Conservation (phyloP, 2,797 vertebrate species). For the Podargus strigoides region DNA sequence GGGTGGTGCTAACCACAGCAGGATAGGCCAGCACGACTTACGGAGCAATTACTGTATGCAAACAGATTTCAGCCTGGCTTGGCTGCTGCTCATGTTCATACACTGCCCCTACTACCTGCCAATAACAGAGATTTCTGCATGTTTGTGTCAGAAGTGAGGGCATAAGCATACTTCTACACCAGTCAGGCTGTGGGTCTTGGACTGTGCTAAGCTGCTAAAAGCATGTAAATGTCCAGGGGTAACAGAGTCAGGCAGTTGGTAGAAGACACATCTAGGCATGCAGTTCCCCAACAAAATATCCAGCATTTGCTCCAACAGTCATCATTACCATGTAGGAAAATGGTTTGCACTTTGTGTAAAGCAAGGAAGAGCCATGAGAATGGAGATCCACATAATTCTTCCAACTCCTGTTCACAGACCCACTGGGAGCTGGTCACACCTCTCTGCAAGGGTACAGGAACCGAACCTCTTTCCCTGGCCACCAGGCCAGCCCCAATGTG, state of each 20-base stretch:
- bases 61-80: neutral
- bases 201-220: neutral
- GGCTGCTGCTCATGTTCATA: neutral
- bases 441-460: accelerated
- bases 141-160: neutral
- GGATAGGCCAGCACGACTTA: neutral
- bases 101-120: too few relatives aligned
- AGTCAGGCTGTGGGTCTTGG: neutral
- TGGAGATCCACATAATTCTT: accelerated
- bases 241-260: neutral
- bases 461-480: accelerated
- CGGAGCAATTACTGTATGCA: neutral
- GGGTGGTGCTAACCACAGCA: neutral
- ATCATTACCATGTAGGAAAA: neutral
- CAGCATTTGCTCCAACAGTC: neutral
- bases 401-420: neutral
- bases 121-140: neutral
- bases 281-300: neutral
- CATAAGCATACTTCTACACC: accelerated
- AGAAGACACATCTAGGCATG: neutral
- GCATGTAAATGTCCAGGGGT: accelerated
- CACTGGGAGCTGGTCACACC: neutral
- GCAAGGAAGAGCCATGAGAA: neutral
- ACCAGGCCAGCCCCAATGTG: neutral
- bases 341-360: neutral